phyloP scores from a whole-genome alignment of 2,888 invertebrate species.

The Lasioglossum vierecki region DNA sequence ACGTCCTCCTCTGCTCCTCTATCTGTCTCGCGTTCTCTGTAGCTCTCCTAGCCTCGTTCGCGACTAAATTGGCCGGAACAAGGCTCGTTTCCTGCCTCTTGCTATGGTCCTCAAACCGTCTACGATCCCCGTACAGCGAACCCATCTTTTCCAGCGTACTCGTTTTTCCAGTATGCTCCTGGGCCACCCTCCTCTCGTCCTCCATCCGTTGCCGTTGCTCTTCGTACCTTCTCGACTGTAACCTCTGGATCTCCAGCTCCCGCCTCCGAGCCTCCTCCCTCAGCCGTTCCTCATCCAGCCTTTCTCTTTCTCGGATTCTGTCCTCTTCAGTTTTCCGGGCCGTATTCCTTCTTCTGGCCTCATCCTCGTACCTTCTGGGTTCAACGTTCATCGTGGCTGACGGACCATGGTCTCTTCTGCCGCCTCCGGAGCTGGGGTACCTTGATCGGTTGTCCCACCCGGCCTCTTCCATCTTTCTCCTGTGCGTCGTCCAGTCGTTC shows the following conservation, averaged over 20 bases:
- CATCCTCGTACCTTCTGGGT: slow-evolving; percentile 51
- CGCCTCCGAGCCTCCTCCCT: slow-evolving; percentile 61
- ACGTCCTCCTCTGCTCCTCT: slow-evolving; percentile 57
- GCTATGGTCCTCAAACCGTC: slow-evolving; percentile 54
- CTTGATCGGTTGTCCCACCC: slow-evolving; percentile 58
- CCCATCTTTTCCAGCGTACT: slow-evolving; percentile 33
- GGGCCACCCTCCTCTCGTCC: slow-evolving; percentile 57
- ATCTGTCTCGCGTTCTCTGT: slow-evolving; percentile 60
- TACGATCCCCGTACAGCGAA: slow-evolving; percentile 39
- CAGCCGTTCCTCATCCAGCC: slow-evolving; percentile 43
- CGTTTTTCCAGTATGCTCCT: slow-evolving; percentile 48
- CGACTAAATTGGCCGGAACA: slow-evolving; percentile 62
- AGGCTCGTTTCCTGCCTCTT: slow-evolving; percentile 55
- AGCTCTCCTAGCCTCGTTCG: slow-evolving; percentile 42
- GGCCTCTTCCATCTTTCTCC: slow-evolving; percentile 58
- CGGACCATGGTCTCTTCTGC: slow-evolving; percentile 69
- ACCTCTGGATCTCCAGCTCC: slow-evolving; percentile 64
- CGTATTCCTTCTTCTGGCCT: slow-evolving; percentile 48
- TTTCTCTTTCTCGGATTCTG: slow-evolving; percentile 35
- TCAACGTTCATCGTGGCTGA: slow-evolving; percentile 67
- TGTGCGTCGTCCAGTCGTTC: slow-evolving; percentile 41
- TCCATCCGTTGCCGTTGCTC: slow-evolving; percentile 55
- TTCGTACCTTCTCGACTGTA: slow-evolving; percentile 67
- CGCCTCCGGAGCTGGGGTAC: slow-evolving; percentile 34
- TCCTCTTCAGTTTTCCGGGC: slow-evolving; percentile 57